Evolutionary conservation across 2,113 vertebrate genomes (phyloP), one percentile per base, ranked within the genome.

Genomic region (Nycticryphes semicollaris): DNA sequence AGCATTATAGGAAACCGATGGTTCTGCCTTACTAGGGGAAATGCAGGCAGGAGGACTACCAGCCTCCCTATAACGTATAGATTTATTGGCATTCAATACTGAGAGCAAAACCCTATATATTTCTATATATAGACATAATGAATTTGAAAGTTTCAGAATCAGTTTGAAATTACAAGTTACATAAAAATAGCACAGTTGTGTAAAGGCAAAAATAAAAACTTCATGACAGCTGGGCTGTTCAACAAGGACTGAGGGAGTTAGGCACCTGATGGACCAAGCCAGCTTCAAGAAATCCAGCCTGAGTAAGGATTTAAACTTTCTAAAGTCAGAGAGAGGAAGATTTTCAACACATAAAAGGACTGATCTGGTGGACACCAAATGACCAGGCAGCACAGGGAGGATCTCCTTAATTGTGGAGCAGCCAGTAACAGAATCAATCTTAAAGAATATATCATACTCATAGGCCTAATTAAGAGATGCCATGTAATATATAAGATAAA

Each of bases 191-290:
- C 41, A 64, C 14, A 45, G 43, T 47, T 64, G 10, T n/a, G 12
- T 82, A 81, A 91, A 87, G 28, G 45, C 66, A 89, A 95, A 94
- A 94, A 39, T 25, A 37, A 64, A 92, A 91, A 22, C 63, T 59
- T 90, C 12, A 20, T 56, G 21, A 45, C 73, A 79, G 41, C 30
- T 47, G 30, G 33, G 35, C 31, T 53, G 22, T 84, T 94, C 59
- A 64, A 7, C 1, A 1, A 75, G 60, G 39, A 39, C 66, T 63
- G 4, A 54, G 17, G 15, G 57, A 84, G 18, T 68, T 51, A 23
- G 19, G 51, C 9, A 68, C 30, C 24, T 3, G 3, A 13, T 7
- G 9, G 67, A 67, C 47, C 3, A n/a, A 62, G 27, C 5, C 39
- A 33, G 22, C 72, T 75, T 63, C 4, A 1, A 60, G 56, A 92